Evolutionary conservation across 2,888 invertebrate genomes (phyloP), one percentile per base, ranked within the genome.

Genomic region (Drosophila mimica): DNA sequence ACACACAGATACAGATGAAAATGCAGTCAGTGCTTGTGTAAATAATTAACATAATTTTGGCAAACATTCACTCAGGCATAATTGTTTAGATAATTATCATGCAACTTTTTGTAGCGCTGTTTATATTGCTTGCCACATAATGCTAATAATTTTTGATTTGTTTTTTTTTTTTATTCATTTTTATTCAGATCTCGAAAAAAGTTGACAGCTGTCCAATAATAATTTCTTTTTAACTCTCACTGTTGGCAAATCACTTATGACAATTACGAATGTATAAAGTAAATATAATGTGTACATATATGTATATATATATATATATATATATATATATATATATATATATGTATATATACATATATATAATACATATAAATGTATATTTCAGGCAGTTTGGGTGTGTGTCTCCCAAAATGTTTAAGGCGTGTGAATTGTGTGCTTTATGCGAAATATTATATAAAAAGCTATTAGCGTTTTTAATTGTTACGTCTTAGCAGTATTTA

Each of bases 381-480:
- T 17, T 43, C 48, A 49, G 17, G 11, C 56, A 46, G 57, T 38
- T 69, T 49, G 81, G 79, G 88, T 84, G 84, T 79, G 82, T 76
- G 73, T 20, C 59, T 61, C 62, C 63, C 59, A 58, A 71, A 70
- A 56, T 63, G 79, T 64, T 70, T 36, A 25, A 72, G 72, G 83
- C 83, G 70, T 86, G 87, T 83, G 83, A 86, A 80, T 80, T 78
- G 70, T 25, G 25, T 25, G 25, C 67, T 78, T 74, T 70, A 70
- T 77, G 77, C 68, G 46, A 67, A 73, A 61, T 71, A 71, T 86
- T 89, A 82, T 87, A 79, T 87, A 82, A 83, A 76, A 66, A 49
- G 78, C 81, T 84, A 87, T 89, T 87, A 83, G 68, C 70, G 66
- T 64, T 84, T 86, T 89, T 89, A 86, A 89, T 89, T 89, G 81